These are phyloP conservation scores for Sweltsa coloradensis DNA, from an alignment of 1,140 invertebrate genomes.

Conservation along the genomic window DNA sequence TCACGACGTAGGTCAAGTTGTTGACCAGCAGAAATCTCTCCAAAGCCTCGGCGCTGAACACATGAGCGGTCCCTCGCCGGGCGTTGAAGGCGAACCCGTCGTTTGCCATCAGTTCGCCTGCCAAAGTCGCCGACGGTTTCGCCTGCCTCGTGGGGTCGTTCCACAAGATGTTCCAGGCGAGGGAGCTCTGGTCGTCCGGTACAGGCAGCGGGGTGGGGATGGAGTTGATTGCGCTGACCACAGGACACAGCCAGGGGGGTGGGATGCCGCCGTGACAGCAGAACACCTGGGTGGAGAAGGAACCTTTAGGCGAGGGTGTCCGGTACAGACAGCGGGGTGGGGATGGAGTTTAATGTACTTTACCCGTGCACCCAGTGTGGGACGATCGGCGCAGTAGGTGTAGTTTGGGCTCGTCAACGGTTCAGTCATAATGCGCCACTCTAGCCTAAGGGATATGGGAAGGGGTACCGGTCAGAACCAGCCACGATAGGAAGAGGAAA, in stretches of 20 bases:
- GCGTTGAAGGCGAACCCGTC: slow-evolving; percentile 56
- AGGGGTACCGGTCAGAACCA: too few species aligned
- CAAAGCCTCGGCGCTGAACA: slow-evolving; percentile 54
- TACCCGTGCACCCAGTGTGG: too few species aligned
- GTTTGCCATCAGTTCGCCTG: slow-evolving; percentile 38
- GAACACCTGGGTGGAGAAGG: slow-evolving; percentile 39
- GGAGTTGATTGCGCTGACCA: slow-evolving; percentile 38
- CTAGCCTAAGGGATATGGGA: too few species aligned
- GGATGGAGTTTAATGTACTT: slow-evolving; percentile 45
- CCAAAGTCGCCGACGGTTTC: slow-evolving; percentile 31
- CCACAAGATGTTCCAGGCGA: slow-evolving; percentile 69
- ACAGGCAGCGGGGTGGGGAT: slow-evolving; percentile 49
- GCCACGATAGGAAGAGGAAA: slow-evolving; percentile 6
- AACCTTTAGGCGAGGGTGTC: background rate
- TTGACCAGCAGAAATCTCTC: slow-evolving; percentile 48
- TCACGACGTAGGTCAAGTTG: slow-evolving; percentile 49
- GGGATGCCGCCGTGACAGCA: slow-evolving; percentile 66
- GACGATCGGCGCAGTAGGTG: too few species aligned
- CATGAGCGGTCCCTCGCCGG: slow-evolving; percentile 54
- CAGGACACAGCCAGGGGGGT: slow-evolving; percentile 44
- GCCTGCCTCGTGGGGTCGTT: slow-evolving; percentile 55
- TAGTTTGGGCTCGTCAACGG: too few species aligned
- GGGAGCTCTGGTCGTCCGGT: slow-evolving; percentile 46
- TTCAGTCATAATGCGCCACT: too few species aligned
- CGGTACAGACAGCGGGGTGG: slow-evolving; percentile 36